phyloP scores from a whole-genome alignment of 2,113 vertebrate species.

The Oenanthe melanoleuca region DNA sequence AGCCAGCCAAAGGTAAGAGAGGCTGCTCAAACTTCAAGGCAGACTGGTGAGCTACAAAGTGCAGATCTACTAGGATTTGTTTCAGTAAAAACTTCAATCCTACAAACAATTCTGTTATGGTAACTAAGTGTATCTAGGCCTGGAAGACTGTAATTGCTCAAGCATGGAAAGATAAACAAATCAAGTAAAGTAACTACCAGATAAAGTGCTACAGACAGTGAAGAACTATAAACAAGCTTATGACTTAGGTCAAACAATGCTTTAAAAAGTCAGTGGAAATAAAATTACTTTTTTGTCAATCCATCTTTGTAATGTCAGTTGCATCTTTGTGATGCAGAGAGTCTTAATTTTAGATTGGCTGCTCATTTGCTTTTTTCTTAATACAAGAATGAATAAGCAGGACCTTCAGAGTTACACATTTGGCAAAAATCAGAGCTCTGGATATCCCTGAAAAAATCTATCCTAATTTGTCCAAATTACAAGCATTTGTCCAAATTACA shows the following conservation, averaged over 20 bases:
- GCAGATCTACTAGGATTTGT: neutral
- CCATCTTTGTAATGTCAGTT: neutral
- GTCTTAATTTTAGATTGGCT: neutral
- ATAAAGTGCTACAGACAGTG: neutral
- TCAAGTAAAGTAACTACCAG: neutral
- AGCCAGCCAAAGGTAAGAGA: neutral
- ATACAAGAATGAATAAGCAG: neutral
- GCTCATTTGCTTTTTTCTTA: neutral
- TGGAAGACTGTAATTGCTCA: neutral
- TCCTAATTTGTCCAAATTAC: neutral
- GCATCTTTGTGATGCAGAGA: neutral
- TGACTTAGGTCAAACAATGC: neutral
- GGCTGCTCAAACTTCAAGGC: neutral
- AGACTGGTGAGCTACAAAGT: neutral
- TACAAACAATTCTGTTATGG: neutral
- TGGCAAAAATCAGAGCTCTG: neutral
- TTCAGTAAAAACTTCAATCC: neutral
- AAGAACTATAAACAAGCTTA: neutral
- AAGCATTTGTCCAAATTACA: neutral
- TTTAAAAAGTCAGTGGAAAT: neutral
- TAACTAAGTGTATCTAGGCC: neutral
- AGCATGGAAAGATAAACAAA: neutral
- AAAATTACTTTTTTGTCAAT: neutral
- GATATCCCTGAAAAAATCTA: neutral
- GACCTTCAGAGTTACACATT: neutral